Conservation (phyloP, 2,797 vertebrate species). For the Cuniculus paca region DNA sequence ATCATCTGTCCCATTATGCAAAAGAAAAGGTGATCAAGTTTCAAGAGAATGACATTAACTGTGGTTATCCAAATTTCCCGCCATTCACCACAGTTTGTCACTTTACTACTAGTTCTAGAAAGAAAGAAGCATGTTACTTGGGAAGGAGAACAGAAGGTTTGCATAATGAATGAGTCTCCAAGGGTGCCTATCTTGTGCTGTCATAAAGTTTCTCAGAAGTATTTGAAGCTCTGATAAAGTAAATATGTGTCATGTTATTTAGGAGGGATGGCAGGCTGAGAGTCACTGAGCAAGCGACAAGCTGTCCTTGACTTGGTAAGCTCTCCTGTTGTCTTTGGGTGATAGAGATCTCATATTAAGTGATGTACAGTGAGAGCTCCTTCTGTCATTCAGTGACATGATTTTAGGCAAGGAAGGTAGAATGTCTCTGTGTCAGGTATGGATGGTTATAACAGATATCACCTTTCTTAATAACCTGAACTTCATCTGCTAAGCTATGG, state of each 20-base stretch:
- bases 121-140: not conserved
- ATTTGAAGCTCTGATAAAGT: slow-evolving; percentile 73
- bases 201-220: not conserved
- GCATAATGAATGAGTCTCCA: not conserved
- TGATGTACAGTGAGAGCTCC: slow-evolving; percentile 76
- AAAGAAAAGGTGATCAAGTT: not conserved
- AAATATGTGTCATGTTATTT: slow-evolving; percentile 76
- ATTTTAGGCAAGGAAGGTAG: slow-evolving; percentile 73
- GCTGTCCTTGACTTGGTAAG: slow-evolving; percentile 67
- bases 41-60: not conserved
- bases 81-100: slow-evolving; percentile 7
- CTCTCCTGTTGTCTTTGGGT: slow-evolving; percentile 75
- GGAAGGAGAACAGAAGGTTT: not conserved
- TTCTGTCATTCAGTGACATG: slow-evolving; percentile 75
- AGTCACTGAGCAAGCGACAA: slow-evolving; percentile 78
- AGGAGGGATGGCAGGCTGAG: slow-evolving; percentile 77
- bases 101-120: not conserved
- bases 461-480: slow-evolving; percentile 48
- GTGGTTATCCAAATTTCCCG: not conserved
- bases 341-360: slow-evolving; percentile 65
- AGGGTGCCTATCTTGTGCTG: not conserved
- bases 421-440: slow-evolving; percentile 47
- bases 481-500: slow-evolving; percentile 64
- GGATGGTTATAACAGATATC: slow-evolving; percentile 72
- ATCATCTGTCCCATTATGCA: not conserved